Percentiles rank a stretch among this genome's conserved stretches.
These are phyloP conservation scores for Odontothrips loti DNA, from an alignment of 2,888 invertebrate genomes.

Conservation along the genomic window DNA sequence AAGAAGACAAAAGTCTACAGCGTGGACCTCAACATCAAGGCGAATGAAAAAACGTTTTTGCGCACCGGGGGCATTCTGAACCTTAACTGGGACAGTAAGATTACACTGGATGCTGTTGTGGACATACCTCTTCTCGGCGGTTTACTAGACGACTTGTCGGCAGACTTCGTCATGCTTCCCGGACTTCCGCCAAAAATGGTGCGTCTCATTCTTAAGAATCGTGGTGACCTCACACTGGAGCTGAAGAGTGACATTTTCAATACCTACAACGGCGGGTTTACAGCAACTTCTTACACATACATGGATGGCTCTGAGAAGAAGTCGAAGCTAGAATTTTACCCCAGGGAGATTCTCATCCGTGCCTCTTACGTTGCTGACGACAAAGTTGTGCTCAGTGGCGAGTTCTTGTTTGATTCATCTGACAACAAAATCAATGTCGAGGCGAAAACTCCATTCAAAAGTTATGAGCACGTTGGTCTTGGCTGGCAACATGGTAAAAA, in stretches of 20 bases:
- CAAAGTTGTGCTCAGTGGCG: neutral
- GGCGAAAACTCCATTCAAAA: neutral
- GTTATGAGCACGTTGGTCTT: neutral
- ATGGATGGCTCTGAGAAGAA: neutral
- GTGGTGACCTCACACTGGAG: neutral
- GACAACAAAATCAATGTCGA: neutral
- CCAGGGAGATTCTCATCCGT: neutral
- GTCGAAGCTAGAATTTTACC: neutral
- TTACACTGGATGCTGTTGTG: neutral
- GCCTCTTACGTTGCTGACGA: neutral
- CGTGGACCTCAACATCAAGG: neutral
- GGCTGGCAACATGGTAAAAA: neutral
- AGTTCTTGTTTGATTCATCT: neutral
- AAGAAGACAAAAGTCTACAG: neutral
- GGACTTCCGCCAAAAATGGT: neutral
- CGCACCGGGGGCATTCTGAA: neutral
- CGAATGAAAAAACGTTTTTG: neutral
- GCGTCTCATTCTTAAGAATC: neutral
- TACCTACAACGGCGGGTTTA: slow-evolving; percentile 10
- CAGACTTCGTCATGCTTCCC: neutral
- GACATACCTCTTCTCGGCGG: neutral
- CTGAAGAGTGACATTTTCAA: slow-evolving; percentile 4
- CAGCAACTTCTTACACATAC: neutral
- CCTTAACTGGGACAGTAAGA: slow-evolving; percentile 5
- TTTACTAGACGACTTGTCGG: neutral